Percentiles rank a stretch among this genome's conserved stretches.
phyloP scores from a whole-genome alignment of 2,888 invertebrate genomes.

The Lochmaea crataegi region DNA sequence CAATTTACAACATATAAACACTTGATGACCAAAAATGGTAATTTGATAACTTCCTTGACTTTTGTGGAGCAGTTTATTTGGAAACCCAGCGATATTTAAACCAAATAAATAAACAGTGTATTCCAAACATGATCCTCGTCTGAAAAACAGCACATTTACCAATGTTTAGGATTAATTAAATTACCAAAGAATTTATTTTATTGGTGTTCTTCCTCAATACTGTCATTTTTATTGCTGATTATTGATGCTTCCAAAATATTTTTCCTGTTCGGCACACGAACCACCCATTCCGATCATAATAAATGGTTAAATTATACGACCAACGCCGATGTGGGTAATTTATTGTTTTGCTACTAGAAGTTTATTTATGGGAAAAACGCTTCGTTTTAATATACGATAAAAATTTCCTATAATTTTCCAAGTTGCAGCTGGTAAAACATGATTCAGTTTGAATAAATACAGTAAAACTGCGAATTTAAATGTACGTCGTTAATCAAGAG shows the following conservation, averaged over 20 bases:
- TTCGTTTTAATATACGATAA: conserved; percentile 33
- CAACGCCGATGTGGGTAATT: conserved; percentile 31
- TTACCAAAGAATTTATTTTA: not conserved
- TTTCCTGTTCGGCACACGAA: conserved; percentile 43
- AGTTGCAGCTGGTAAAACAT: conserved; percentile 17
- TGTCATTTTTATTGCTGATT: conserved; percentile 42
- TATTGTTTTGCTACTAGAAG: conserved; percentile 29
- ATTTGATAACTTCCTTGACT: no score
- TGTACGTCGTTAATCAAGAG: conserved; percentile 8
- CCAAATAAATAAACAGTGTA: no score
- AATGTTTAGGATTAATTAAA: not conserved
- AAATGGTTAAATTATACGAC: conserved; percentile 43
- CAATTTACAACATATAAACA: no score
- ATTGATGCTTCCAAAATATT: conserved; percentile 45
- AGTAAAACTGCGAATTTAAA: not conserved
- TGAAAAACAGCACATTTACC: not conserved
- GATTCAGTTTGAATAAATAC: conserved; percentile 3
- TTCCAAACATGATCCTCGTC: not conserved
- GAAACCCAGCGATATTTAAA: not conserved
- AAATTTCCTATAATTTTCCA: conserved; percentile 32
- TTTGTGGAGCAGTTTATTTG: not conserved
- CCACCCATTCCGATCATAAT: conserved; percentile 9
- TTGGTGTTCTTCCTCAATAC: conserved; percentile 14
- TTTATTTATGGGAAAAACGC: conserved; percentile 33
- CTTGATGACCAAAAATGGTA: no score